Base-by-base conservation (phyloP, 1,140 invertebrate genomes). In the Trachymyrmex septentrionalis region DNA sequence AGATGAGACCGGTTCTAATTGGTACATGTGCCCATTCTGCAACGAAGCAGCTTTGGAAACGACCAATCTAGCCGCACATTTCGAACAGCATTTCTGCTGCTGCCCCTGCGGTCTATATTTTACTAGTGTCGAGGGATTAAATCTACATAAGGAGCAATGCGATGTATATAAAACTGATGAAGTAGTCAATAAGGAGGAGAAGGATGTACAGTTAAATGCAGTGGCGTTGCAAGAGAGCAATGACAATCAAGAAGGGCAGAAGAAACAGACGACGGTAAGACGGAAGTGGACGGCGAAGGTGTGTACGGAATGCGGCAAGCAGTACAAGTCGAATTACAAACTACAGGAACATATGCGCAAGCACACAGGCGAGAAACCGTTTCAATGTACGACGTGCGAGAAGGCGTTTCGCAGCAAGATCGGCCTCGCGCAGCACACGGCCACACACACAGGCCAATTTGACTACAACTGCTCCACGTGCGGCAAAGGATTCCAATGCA, bases 311-410 rank as follows among this genome's bases (percentile, higher is more conserved):
- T 97, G 96, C 86, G 96, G 96, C 0, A 96, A 97, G 91, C 94
- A 95, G 16, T 96, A 96, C 90, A 94, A 95, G 66, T 96, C 96
- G 0, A 96, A 96, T 93, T 96, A 96, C 77, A 96, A 97, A 91
- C 92, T 97, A n/a, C 96, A 96, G 86, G 97, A 97, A 75, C 98
- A 99, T 92, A 96, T 97, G 94, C 93, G 97, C n/a, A 97, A 96
- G n/a, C 97, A 98, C 89, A 98, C 97, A 0, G 97, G 97, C 1
- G 97, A 98, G 91, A 98, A 97, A 92, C 97, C 97, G 16, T 98
- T 97, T 93, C 96, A 97, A 61, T 98, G 98, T 94, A 94, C 96
- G 7, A 95, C 97, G 34, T 98, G 98, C 92, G 97, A 97, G 5
- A 98, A 98, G 92, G 96, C 96, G 19, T 98, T 98, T 93, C 93